A percentile compares a stretch with the other conserved stretches of the same genome.
Conservation (phyloP, 2,888 invertebrate species). For the Parapristionchus giblindavisi region DNA sequence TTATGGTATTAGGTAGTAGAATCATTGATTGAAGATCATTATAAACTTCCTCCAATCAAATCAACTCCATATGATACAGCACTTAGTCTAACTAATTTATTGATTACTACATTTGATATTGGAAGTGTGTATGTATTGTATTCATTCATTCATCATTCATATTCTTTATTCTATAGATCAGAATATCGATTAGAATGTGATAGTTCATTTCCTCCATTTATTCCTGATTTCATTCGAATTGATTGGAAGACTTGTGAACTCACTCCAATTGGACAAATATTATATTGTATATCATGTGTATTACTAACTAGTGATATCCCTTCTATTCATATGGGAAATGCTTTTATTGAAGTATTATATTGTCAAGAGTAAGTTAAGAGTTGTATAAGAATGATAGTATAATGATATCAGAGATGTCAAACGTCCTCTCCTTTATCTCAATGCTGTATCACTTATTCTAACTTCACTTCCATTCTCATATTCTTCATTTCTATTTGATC, state of each 20-base stretch:
- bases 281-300: constrained; percentile 26
- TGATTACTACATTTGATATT: neutral
- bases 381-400: neutral
- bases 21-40: too few relatives aligned
- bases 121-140: too few relatives aligned
- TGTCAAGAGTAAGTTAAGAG: constrained; percentile 3
- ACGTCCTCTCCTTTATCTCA: constrained; percentile 61
- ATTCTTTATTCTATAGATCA: too few relatives aligned
- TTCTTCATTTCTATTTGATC: constrained; percentile 26
- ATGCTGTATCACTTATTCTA: constrained; percentile 61
- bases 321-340: constrained; percentile 1
- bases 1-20: too few relatives aligned
- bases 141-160: too few relatives aligned
- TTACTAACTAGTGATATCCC: constrained; percentile 15
- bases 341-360: constrained; percentile 22
- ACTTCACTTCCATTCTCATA: constrained; percentile 59
- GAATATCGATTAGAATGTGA: too few relatives aligned
- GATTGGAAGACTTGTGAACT: constrained; percentile 23
- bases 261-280: constrained; percentile 18
- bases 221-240: too few relatives aligned
- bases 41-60: constrained; percentile 11
- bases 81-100: neutral
- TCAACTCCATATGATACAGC: neutral
- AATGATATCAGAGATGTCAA: constrained; percentile 28
- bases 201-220: too few relatives aligned